Percentiles rank a stretch among this genome's conserved stretches.
Evolutionary conservation across 2,113 vertebrate species (phyloP).

Genomic region (Erythrolamprus reginae): DNA sequence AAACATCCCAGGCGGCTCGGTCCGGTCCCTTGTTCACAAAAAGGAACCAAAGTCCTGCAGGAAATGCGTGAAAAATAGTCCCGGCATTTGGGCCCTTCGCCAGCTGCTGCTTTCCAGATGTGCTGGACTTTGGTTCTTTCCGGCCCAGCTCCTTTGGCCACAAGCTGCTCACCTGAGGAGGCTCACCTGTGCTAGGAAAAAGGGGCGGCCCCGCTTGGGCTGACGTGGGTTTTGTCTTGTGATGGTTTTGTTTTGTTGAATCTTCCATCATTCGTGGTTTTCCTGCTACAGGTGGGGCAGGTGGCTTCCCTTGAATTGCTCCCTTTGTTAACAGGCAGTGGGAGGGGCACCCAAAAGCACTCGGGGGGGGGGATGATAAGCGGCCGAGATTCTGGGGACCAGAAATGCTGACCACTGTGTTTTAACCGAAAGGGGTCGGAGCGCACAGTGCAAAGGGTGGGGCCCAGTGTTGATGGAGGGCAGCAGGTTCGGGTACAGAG

Average conservation of each 20-base stretch:
- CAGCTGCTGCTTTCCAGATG: too few species aligned
- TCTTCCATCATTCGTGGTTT: neutral
- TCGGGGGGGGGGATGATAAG: too few species aligned
- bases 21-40: neutral
- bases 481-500: neutral
- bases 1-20: neutral
- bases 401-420: neutral
- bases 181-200: neutral
- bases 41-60: neutral
- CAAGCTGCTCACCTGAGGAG: neutral
- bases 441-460: neutral
- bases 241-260: neutral
- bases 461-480: neutral
- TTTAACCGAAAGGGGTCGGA: neutral
- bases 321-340: neutral
- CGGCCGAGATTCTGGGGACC: neutral
- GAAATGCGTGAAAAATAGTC: too few species aligned
- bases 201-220: neutral
- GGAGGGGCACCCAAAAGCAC: neutral
- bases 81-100: too few species aligned
- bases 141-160: neutral
- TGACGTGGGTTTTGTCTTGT: neutral
- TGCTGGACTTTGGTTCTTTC: neutral
- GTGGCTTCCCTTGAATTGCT: neutral
- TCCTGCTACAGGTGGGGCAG: neutral